Conservation (phyloP, 2,113 vertebrate species). For the Sander lucioperca region DNA sequence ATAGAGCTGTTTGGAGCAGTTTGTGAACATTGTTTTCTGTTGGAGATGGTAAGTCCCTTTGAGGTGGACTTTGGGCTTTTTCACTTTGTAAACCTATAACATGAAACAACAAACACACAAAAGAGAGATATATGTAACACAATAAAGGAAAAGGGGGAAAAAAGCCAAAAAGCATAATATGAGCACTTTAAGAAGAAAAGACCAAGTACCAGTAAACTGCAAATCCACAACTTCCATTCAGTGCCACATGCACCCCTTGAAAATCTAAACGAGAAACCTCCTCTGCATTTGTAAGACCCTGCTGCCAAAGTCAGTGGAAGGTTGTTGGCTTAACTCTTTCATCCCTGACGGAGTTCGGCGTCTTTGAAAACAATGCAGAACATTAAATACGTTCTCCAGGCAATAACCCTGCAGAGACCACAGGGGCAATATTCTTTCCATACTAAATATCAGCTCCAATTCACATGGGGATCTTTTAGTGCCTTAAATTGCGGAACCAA, state of each 20-base stretch:
- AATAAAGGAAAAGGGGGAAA: too few species aligned
- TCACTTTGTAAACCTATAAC: too few species aligned
- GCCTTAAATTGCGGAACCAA: constrained; percentile 56
- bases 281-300: constrained; percentile 42
- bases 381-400: constrained; percentile 50
- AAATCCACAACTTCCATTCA: constrained; percentile 34
- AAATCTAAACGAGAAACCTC: constrained; percentile 59
- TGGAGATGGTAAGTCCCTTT: too few species aligned
- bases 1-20: too few species aligned
- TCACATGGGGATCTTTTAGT: constrained; percentile 55
- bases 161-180: too few species aligned
- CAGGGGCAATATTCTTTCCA: constrained; percentile 49
- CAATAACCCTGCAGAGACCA: constrained; percentile 58
- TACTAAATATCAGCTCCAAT: constrained; percentile 32
- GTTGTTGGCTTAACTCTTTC: constrained; percentile 63
- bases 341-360: constrained; percentile 17
- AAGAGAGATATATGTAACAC: too few species aligned
- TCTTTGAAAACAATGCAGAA: constrained; percentile 63
- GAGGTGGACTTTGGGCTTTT: too few species aligned
- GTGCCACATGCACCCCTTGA: constrained; percentile 2
- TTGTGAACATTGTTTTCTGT: too few species aligned
- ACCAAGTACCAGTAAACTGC: constrained; percentile 15
- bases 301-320: constrained; percentile 67
- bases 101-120: too few species aligned
- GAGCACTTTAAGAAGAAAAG: not conserved